phyloP scores from a whole-genome alignment of 2,113 vertebrate genomes.

The Callaeas wilsoni region DNA sequence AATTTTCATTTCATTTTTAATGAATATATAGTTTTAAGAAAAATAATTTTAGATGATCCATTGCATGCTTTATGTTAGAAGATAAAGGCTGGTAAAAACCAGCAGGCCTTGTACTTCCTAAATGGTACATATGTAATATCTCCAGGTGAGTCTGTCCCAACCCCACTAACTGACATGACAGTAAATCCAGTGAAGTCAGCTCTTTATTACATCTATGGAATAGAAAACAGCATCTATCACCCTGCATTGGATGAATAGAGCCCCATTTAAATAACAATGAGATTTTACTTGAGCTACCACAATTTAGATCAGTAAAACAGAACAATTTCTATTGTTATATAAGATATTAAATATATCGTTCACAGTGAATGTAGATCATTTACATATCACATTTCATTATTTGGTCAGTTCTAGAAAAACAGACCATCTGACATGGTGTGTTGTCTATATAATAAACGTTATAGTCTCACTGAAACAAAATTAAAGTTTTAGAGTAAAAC shows the following conservation, averaged over 20 bases:
- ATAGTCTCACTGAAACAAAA: background rate
- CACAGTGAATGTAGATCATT: background rate
- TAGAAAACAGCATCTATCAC: background rate
- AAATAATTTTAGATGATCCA: background rate
- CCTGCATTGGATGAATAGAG: background rate
- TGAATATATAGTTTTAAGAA: background rate
- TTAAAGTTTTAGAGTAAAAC: background rate
- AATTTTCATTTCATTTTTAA: background rate
- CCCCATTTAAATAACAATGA: background rate
- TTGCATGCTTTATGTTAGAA: background rate
- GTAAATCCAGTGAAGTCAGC: background rate
- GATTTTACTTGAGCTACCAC: background rate
- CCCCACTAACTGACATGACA: background rate
- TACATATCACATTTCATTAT: background rate
- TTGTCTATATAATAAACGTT: background rate
- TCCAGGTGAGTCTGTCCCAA: background rate
- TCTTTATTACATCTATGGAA: background rate
- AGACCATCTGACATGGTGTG: background rate
- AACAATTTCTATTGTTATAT: background rate
- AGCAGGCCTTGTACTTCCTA: background rate
- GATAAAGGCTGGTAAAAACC: background rate
- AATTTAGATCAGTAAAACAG: background rate
- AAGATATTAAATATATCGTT: background rate
- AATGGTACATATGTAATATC: background rate
- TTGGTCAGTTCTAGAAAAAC: background rate